Base-by-base conservation (phyloP, 1,140 invertebrate genomes). In the Octopus bimaculoides region DNA sequence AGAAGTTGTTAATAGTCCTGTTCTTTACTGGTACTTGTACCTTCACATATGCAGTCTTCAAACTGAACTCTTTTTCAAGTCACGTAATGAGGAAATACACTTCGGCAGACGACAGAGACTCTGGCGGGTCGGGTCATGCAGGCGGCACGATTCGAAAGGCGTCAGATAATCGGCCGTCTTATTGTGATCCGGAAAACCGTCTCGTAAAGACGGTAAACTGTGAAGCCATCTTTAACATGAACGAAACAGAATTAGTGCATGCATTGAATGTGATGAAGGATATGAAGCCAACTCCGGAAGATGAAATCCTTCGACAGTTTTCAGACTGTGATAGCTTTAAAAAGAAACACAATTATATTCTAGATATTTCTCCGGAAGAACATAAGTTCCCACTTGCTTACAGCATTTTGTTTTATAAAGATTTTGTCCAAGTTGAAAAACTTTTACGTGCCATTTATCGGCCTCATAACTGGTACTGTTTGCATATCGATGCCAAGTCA, bases 401-500 rank as follows among this genome's bases (percentile, higher is more conserved):
- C 80, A 87, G 82, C 77, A 84, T 89, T 53, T 75, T 89, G 1
- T 82, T 88, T 10, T 86, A 89, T 76, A 86, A 84, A 55, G 83
- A 88, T 73, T 79, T 86, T 2, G 84, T 83, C 61, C 88, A 89
- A 79, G 80, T 86, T 1, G 85, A 87, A 61, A 73, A 84, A 20
- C 79, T 89, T 8, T 81, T 90, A 4, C 76, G 84, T 41, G 84
- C 86, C 1, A 87, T 89, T 55, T 89, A 89, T 75, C 79, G 85
- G 52, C 87, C 87, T 4, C 87, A 89, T 54, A 89, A 89, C 81
- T 75, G 81, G 5, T 89, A 89, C 79, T 90, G 89, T 81, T 81
- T 90, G 53, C 87, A 88, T 77, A 84, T 89, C 7, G 89, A 90
- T 75, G 75, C 56, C 4, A 84, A 87, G 77, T 79, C 86, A 9